Conservation (phyloP, 2,888 invertebrate species). For the Eretmocerus hayati region DNA sequence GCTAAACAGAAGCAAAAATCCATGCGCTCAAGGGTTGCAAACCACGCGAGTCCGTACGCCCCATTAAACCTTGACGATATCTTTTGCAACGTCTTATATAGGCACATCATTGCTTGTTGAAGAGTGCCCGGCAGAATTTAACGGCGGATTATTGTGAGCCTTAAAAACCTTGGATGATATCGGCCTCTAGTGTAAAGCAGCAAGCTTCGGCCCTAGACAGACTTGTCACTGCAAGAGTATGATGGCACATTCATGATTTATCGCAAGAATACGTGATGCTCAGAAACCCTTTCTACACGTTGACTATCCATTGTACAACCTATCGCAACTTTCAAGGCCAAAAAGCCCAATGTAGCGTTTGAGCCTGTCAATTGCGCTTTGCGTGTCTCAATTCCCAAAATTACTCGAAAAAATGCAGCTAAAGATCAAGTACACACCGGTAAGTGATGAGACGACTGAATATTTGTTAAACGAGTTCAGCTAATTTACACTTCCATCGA, state of each 20-base stretch:
- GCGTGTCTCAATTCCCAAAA: too few relatives aligned
- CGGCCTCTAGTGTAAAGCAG: not conserved
- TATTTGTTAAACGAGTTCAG: too few relatives aligned
- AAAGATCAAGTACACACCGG: too few relatives aligned
- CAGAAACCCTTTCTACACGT: too few relatives aligned
- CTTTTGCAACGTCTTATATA: constrained; percentile 34
- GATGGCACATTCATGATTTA: constrained; percentile 42
- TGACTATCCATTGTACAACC: too few relatives aligned
- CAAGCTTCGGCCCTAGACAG: constrained; percentile 38
- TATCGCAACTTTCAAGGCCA: too few relatives aligned
- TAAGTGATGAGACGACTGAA: too few relatives aligned
- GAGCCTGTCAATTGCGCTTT: too few relatives aligned
- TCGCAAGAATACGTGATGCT: constrained; percentile 43
- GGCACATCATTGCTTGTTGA: constrained; percentile 5
- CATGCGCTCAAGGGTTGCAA: constrained; percentile 44
- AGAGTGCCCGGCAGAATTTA: not conserved
- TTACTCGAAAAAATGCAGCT: too few relatives aligned
- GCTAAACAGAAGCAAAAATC: constrained; percentile 46
- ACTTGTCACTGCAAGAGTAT: constrained; percentile 33
- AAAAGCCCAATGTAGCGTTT: too few relatives aligned
- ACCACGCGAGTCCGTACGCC: constrained; percentile 45
- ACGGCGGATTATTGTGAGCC: constrained; percentile 7
- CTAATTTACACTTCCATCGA: too few relatives aligned
- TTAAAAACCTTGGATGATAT: not conserved
- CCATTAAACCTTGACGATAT: constrained; percentile 45